Conservation (phyloP, 2,888 invertebrate species). For the Osmoderma eremita region DNA sequence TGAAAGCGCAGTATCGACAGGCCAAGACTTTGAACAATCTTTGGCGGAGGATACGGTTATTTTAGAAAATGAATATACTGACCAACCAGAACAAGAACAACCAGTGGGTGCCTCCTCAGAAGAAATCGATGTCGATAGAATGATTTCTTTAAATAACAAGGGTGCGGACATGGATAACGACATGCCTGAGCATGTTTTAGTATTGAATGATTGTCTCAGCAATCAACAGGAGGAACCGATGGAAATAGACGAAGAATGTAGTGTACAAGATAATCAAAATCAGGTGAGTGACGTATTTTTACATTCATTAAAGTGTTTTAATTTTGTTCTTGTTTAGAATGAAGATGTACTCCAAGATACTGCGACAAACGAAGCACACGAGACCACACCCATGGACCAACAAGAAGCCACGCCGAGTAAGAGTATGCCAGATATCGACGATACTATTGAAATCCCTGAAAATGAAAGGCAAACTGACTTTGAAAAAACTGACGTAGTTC, state of each 20-base stretch:
- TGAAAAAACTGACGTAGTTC: too few species aligned
- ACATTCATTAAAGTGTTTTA: not conserved
- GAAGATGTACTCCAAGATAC: conserved; percentile 3
- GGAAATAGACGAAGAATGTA: conserved; percentile 47
- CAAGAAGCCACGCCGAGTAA: conserved; percentile 5
- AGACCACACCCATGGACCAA: not conserved
- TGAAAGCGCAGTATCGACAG: conserved; percentile 9
- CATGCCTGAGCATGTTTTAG: not conserved
- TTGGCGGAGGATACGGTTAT: conserved; percentile 18
- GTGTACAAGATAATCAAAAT: conserved; percentile 39
- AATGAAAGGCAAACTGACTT: not conserved
- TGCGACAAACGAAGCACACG: not conserved
- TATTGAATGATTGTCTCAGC: conserved; percentile 20
- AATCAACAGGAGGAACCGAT: conserved; percentile 44
- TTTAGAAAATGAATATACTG: conserved; percentile 14
- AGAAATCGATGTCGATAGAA: conserved; percentile 19
- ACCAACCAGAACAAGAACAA: conserved; percentile 22
- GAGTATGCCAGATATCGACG: conserved; percentile 28
- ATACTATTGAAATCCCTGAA: not conserved
- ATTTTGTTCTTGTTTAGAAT: not conserved
- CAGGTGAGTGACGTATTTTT: conserved; percentile 9
- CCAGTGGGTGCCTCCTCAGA: conserved; percentile 18
- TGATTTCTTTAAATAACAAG: conserved; percentile 9
- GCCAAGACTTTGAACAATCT: conserved; percentile 9
- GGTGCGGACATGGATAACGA: not conserved